Base-by-base conservation (phyloP, 2,113 vertebrate species). In the Brachirus orientalis region DNA sequence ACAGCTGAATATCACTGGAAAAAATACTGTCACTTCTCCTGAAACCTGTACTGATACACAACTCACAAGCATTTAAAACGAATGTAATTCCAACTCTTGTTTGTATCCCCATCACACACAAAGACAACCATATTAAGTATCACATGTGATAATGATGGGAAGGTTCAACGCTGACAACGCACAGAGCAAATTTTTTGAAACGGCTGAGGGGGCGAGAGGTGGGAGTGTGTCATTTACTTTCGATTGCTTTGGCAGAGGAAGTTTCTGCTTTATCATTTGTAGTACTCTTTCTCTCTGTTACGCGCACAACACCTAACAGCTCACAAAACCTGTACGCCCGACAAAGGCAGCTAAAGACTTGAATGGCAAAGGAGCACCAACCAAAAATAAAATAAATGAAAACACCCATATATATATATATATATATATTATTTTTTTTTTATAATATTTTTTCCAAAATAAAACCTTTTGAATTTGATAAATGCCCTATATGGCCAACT, bases 241-340 rank as follows among this genome's bases (percentile, higher is more conserved):
- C 72, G 56, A 78, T 84, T 85, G 82, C 72, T 88, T 91, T 86
- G 84, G 84, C 70, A 82, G 82, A 85, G 65, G 82, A 54, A 67
- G 40, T 76, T 52, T 47, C 68, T 22, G 9, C 51, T 62, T 67
- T 41, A 63, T 80, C 54, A 40, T 65, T 38, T 63, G 66, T 75
- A 51, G 57, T 60, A 28, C 61, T 67, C 79, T 72, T 38, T 69
- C 55, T 55, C 40, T 20, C 51, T 54, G 5, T 50, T 57, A 43
- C 20, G 55, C 50, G 72, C 52, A 71, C 18, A 70, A 43, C 62
- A 53, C 46, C 69, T 45, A 48, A 66, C 64, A 61, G 46, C 65
- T 74, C 72, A 83, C 79, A 56, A 8, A 67, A 69, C 50, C 57
- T 22, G 6, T 45, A 80, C 61, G 38, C 63, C 45, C 59, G 54